A percentile compares a stretch with the other conserved stretches of the same genome.
phyloP scores from a whole-genome alignment of 2,888 invertebrate genomes.

The Uropetala carovei region DNA sequence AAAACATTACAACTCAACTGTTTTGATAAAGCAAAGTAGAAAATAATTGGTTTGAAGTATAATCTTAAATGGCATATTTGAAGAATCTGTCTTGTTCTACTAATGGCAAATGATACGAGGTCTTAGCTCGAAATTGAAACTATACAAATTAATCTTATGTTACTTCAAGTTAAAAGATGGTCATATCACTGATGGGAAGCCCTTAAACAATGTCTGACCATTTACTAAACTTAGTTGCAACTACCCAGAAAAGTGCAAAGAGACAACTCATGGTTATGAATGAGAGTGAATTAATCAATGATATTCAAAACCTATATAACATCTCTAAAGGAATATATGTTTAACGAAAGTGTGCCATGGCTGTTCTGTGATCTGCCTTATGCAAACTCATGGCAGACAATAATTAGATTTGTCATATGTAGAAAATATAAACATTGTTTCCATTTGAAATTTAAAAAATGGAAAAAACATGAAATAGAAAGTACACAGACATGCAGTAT shows the following conservation, averaged over 20 bases:
- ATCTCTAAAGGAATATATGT: slow-evolving; percentile 48
- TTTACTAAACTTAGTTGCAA: slow-evolving; percentile 52
- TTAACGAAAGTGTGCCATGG: slow-evolving; percentile 60
- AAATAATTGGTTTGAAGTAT: not conserved
- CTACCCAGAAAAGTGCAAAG: slow-evolving; percentile 57
- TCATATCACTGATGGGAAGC: slow-evolving; percentile 62
- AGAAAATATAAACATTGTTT: slow-evolving; percentile 56
- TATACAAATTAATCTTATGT: not conserved
- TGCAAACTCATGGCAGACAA: slow-evolving; percentile 43
- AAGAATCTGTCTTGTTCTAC: not conserved
- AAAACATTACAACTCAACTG: not conserved
- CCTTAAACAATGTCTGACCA: slow-evolving; percentile 41
- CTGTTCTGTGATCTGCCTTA: slow-evolving; percentile 48
- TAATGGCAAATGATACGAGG: slow-evolving; percentile 7
- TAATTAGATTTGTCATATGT: slow-evolving; percentile 27
- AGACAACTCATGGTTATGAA: slow-evolving; percentile 52
- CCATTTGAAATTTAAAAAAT: slow-evolving; percentile 59
- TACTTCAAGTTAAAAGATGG: slow-evolving; percentile 52
- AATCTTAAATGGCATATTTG: not conserved
- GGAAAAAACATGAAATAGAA: slow-evolving; percentile 48
- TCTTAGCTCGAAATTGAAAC: not conserved
- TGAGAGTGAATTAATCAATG: slow-evolving; percentile 46
- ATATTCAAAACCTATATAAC: slow-evolving; percentile 42
- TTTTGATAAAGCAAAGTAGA: not conserved
- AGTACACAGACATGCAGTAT: slow-evolving; percentile 58